Conservation (phyloP, 2,888 invertebrate genomes). For the Drosophila mulleri region DNA sequence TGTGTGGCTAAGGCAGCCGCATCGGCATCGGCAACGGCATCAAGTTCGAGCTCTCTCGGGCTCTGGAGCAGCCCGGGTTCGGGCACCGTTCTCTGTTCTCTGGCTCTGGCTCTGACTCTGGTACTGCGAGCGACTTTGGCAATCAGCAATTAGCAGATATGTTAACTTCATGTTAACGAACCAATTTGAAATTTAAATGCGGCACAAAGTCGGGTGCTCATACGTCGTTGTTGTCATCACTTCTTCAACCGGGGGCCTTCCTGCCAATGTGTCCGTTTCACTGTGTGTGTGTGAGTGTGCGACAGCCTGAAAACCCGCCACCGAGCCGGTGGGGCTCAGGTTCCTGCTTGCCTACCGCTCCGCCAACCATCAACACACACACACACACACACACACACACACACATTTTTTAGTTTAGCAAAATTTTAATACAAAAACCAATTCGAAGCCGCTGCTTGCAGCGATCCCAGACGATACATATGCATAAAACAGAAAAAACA, state of each 20-base stretch:
- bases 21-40: conserved; percentile 3
- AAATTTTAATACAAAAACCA: conserved; percentile 76
- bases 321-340: conserved; percentile 30
- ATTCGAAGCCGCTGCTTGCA: conserved; percentile 65
- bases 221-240: conserved; percentile 78
- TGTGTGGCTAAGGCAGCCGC: conserved; percentile 31
- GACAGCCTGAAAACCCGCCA: conserved; percentile 37
- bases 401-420: conserved; percentile 74
- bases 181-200: conserved; percentile 81
- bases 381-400: conserved; percentile 27
- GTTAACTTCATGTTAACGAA: conserved; percentile 82
- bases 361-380: conserved; percentile 7
- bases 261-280: conserved; percentile 38
- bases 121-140: conserved; percentile 75
- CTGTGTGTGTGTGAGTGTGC: conserved; percentile 23
- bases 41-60: conserved; percentile 24
- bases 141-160: conserved; percentile 81
- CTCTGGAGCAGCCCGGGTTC: not conserved
- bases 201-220: conserved; percentile 77
- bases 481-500: conserved; percentile 64
- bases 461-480: conserved; percentile 75
- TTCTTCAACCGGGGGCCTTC: conserved; percentile 73
- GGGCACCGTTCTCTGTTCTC: conserved; percentile 23
- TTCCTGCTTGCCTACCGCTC: conserved; percentile 36
- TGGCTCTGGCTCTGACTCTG: conserved; percentile 20